Conservation (phyloP, 2,888 invertebrate species). For the Copidosoma aretas region DNA sequence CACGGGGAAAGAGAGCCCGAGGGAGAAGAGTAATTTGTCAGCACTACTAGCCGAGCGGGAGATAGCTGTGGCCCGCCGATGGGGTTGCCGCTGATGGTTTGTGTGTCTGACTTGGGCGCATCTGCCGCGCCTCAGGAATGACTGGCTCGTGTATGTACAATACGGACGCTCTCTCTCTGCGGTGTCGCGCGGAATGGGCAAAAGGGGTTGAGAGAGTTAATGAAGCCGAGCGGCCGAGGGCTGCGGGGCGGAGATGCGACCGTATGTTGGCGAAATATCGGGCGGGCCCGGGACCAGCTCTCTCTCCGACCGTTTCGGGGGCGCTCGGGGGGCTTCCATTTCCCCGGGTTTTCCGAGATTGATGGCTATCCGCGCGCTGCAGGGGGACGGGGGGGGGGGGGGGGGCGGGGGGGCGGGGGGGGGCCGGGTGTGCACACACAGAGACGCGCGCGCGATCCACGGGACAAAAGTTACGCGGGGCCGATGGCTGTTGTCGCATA, state of each 20-base stretch:
- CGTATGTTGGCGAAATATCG: constrained; percentile 62
- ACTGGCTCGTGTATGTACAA: background rate
- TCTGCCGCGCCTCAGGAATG: constrained; percentile 52
- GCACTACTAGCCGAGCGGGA: constrained; percentile 56
- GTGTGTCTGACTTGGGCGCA: constrained; percentile 57
- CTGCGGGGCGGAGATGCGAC: constrained; percentile 34
- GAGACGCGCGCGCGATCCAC: too few relatives aligned
- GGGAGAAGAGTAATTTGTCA: constrained; percentile 63
- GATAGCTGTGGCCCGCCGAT: constrained; percentile 44
- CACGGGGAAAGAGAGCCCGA: constrained; percentile 42
- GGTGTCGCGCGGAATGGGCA: constrained; percentile 43
- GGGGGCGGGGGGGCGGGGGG: too few relatives aligned
- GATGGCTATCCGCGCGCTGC: too few relatives aligned
- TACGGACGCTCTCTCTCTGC: background rate
- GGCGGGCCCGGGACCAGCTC: constrained; percentile 18
- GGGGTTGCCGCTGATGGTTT: constrained; percentile 40
- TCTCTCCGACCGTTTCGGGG: constrained; percentile 41
- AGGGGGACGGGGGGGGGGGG: too few relatives aligned
- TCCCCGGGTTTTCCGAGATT: constrained; percentile 36
- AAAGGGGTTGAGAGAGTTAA: constrained; percentile 59
- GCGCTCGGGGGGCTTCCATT: constrained; percentile 23
- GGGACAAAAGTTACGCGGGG: too few relatives aligned
- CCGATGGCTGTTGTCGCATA: too few relatives aligned
- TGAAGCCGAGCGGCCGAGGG: constrained; percentile 49
- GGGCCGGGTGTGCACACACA: too few relatives aligned